Base-by-base conservation (phyloP, 2,113 vertebrate genomes). In the Mustela nigripes region DNA sequence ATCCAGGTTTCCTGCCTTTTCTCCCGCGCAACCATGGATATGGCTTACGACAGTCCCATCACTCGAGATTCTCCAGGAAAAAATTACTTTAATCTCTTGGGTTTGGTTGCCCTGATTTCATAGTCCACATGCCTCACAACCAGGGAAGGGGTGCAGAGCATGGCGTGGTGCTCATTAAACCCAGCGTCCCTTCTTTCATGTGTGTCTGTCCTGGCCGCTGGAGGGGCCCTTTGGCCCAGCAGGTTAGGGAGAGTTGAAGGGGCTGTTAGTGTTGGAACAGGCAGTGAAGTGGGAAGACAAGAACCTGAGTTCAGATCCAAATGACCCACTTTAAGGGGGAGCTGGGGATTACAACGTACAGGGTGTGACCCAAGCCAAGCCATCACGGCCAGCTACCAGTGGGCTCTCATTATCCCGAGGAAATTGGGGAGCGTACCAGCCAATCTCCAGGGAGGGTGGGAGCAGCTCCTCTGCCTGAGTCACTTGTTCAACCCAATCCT, bases 361-460 rank as follows among this genome's bases (percentile, higher is more conserved):
- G 31, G 0, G 4, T 33, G 48, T 1, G 14, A 18, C 14, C 7
- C 6, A 14, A 85, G 67, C 26, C 31, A 26, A 11, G 60, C 82
- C n/a, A 39, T 50, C 36, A 11, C 0, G 1, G 36, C 48, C 26
- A 5, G 62, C 84, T 33, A 73, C 0, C 0, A 1, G 11, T 1
- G 19, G 1, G 12, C 2, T 3, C 71, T 73, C 53, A 1, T 62
- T n/a, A 88, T 4, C 42, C 31, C 11, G 56, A 89, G 81, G 62
- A 65, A 14, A 76, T 4, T 22, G 16, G 4, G 2, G 24, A 84
- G 31, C 24, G 26, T 18, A 4, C 0, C 1, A 31, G 86, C 39
- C 93, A 28, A 0, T 31, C 24, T 71, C 19, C 50, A 11, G 50
- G 42, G 53, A 36, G 22, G 42, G 19, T 28, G 65, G 6, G 15